Percentiles rank a stretch among this genome's conserved stretches.
Evolutionary conservation across 2,797 vertebrate genomes (phyloP).

Genomic region (Spondyliosoma cantharus): DNA sequence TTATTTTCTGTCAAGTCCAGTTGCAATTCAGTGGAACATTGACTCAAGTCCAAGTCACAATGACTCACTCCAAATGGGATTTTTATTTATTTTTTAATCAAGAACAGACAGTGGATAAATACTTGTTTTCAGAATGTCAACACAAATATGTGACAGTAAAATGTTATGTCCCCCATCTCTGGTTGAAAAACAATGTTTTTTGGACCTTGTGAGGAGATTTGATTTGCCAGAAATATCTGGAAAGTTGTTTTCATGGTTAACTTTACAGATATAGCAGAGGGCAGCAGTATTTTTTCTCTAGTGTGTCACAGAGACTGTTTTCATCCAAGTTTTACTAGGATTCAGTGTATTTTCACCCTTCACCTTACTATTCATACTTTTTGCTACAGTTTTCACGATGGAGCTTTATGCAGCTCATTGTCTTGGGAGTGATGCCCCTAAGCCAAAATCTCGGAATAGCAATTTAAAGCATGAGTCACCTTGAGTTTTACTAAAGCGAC

Average conservation of each 20-base stretch:
- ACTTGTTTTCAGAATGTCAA: neutral
- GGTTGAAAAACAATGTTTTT: neutral
- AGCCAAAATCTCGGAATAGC: slow-evolving; percentile 7
- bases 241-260: neutral
- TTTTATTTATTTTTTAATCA: too few species aligned
- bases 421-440: neutral
- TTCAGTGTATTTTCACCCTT: neutral
- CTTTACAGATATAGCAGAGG: neutral
- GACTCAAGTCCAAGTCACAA: too few species aligned
- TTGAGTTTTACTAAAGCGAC: slow-evolving; percentile 1
- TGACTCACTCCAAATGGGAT: too few species aligned
- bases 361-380: neutral
- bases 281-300: neutral
- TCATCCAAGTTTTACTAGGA: neutral
- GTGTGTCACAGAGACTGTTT: neutral
- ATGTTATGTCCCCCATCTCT: too few species aligned
- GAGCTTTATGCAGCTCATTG: neutral
- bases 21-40: too few species aligned
- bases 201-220: neutral
- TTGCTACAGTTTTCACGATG: neutral
- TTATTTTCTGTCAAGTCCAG: too few species aligned
- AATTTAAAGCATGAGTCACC: slow-evolving; percentile 22
- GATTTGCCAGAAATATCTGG: neutral
- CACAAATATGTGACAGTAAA: too few species aligned
- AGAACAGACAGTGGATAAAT: neutral